Base-by-base conservation (phyloP, 2,888 invertebrate species). In the Cryptocephalus moraei region DNA sequence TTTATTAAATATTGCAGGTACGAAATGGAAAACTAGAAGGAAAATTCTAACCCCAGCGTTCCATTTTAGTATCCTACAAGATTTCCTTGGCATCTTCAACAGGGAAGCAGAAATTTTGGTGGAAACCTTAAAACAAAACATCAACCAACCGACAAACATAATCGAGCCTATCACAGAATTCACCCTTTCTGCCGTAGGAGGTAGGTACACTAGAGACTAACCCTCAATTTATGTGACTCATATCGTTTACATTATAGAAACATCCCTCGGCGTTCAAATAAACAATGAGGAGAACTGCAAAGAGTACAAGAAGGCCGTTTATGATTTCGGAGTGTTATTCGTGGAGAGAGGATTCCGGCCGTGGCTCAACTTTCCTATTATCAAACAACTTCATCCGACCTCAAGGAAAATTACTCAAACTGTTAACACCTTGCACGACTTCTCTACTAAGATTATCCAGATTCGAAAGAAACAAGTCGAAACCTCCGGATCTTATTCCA, bases 41-140 rank as follows among this genome's bases (percentile, higher is more conserved):
- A 56, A 56, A 46, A 53, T 58, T 32, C 39, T 58, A 39, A 58
- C 58, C 14, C 56, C 58, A 14, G 54, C 58, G 6, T 58, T 58
- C 41, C 58, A 58, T 41, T 57, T 58, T 31, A 54, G 45, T 14
- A 56, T 58, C 14, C 33, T 58, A 9, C 56, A 56, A 44, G 48
- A 53, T 8, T 58, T 57, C 44, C 33, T 56, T 1, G 43, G 48
- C 2, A 48, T 57, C 33, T 58, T 58, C 42, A 55, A 56, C 36
- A 52, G 47, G 45, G 53, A 57, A 55, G 53, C 56, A 40, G 40
- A 49, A 4, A 6, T 39, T 33, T 42, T 49, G 11, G 33, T 43
- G 2, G 12, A 45, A 10, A 14, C 11, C 12, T 46, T 49, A 31
- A 13, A 39, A 11, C 12, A 44, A 43, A 33, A 22, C 9, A 34